Base-by-base conservation (phyloP, 2,888 invertebrate genomes). In the Eristalinus aeneus region DNA sequence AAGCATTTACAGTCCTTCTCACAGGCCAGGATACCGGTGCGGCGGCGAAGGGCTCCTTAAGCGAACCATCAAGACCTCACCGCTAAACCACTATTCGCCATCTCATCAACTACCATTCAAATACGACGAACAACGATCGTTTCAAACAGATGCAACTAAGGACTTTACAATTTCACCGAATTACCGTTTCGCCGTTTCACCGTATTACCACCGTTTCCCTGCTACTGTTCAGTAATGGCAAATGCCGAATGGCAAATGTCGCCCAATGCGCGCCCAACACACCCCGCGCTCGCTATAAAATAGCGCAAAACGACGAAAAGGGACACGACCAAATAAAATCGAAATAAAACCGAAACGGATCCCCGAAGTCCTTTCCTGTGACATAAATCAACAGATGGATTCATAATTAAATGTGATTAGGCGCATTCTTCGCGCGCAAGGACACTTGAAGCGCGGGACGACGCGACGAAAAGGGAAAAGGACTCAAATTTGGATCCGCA, bases 321-420 rank as follows among this genome's bases (percentile, higher is more conserved):
- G 31, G 31, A 77, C 54, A 74, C 61, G 54, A 60, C 31, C 4
- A 32, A 68, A 68, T 53, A 54, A 76, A 76, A 60, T 23, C 27
- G 69, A 36, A 69, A 76, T 63, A 23, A 63, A 64, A 76, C 31
- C 10, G 22, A 23, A 34, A 34, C 61, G 32, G 23, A 65, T 32
- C 10, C 16, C 20, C 20, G 20, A 11, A 20, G 16, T 27, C 22
- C 53, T 6, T 53, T 31, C 32, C 11, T 5, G 73, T 34, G 22
- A 65, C 68, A 77, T 77, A 86, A 82, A 74, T 82, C 86, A 86
- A 86, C 86, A 86, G 86, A 81, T 86, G 86, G 82, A 74, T 75
- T 77, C 71, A 71, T 82, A 86, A 86, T 86, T 86, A 82, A 78
- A 78, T 86, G 74, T 86, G 86, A 86, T 82, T 86, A 86, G 82